phyloP scores from a whole-genome alignment of 2,797 vertebrate genomes.

The Melanotaenia boesemani region DNA sequence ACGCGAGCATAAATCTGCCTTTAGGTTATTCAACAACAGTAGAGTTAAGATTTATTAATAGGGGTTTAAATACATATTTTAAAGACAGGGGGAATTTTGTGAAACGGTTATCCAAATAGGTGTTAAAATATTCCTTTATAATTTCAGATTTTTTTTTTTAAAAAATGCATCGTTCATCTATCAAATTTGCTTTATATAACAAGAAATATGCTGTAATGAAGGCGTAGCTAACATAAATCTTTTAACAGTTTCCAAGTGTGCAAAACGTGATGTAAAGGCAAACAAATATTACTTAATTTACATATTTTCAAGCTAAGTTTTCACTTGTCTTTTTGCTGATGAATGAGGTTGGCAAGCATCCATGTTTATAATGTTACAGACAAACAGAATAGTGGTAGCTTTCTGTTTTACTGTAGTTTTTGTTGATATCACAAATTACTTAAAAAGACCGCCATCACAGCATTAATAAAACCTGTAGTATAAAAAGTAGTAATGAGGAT shows the following conservation, averaged over 20 bases:
- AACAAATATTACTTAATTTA: neutral
- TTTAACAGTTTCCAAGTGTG: neutral
- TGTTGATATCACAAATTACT: conserved; percentile 1
- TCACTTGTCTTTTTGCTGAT: neutral
- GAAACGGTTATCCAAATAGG: too few species aligned
- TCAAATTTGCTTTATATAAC: neutral
- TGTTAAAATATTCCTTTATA: too few species aligned
- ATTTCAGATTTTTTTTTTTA: too few species aligned
- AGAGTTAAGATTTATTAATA: too few species aligned
- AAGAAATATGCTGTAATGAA: neutral
- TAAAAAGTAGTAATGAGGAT: conserved; percentile 10
- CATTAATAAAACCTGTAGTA: conserved; percentile 21
- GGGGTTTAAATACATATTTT: too few species aligned
- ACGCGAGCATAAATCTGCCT: too few species aligned
- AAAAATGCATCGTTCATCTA: too few species aligned
- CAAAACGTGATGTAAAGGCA: neutral
- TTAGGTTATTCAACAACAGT: too few species aligned
- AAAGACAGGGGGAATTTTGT: too few species aligned
- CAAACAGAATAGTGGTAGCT: neutral
- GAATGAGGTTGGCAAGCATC: neutral
- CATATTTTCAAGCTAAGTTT: neutral
- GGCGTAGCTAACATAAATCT: neutral
- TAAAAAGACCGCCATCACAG: neutral
- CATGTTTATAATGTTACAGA: neutral
- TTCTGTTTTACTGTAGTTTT: neutral